Percentiles rank a stretch among this genome's conserved stretches.
These are phyloP conservation scores for Tragopan temminckii DNA, from an alignment of 2,797 vertebrate species.

Conservation along the genomic window DNA sequence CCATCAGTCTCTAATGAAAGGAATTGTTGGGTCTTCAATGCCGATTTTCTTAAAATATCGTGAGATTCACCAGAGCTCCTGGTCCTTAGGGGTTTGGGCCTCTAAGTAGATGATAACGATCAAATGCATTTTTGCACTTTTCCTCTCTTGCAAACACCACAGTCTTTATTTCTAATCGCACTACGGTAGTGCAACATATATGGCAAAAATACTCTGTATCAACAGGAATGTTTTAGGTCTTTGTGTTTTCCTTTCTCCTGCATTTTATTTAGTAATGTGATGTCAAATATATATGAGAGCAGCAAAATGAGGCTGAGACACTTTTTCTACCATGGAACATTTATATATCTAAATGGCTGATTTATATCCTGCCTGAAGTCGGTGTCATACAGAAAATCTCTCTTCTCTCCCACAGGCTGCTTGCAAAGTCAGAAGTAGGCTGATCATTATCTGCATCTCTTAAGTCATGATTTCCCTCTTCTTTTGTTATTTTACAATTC, in stretches of 20 bases:
- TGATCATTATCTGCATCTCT: slow-evolving; percentile 65
- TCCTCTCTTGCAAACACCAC: background rate
- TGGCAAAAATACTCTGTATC: background rate
- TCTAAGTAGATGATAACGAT: background rate
- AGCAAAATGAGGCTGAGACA: background rate
- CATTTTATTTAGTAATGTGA: background rate
- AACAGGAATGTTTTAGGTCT: background rate
- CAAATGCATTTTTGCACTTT: background rate
- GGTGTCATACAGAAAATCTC: background rate
- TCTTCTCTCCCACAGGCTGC: slow-evolving; percentile 60
- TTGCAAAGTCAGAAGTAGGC: slow-evolving; percentile 50
- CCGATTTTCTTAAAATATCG: background rate
- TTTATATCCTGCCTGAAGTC: slow-evolving; percentile 61
- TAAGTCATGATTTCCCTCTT: slow-evolving; percentile 64
- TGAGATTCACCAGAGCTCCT: background rate
- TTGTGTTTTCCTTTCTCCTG: background rate
- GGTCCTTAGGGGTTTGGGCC: background rate
- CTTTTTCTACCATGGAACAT: slow-evolving; percentile 18
- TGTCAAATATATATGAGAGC: background rate
- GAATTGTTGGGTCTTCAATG: background rate
- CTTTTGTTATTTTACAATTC: slow-evolving; percentile 51
- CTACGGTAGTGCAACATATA: background rate
- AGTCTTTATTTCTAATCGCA: background rate
- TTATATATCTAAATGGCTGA: slow-evolving; percentile 14
- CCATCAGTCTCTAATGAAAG: background rate